Conservation (phyloP, 2,113 vertebrate species). For the Hiodon tergisus region DNA sequence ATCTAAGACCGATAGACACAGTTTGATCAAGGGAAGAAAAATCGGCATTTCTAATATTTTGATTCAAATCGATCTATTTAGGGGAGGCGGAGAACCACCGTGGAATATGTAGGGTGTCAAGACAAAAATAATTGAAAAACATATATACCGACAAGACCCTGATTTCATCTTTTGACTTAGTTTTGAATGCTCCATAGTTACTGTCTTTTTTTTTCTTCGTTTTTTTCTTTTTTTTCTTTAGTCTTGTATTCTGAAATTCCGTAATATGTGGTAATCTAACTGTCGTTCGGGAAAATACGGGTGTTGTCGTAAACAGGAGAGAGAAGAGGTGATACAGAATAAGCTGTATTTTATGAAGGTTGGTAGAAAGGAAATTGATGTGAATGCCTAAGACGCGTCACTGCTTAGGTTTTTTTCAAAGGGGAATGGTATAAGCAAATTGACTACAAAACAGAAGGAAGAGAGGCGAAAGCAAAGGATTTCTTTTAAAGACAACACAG, state of each 20-base stretch:
- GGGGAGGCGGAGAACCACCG: slow-evolving; percentile 2
- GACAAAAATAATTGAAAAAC: slow-evolving; percentile 6
- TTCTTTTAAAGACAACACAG: slow-evolving; percentile 20
- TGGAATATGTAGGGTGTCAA: slow-evolving; percentile 18
- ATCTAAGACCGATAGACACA: neutral
- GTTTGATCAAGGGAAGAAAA: neutral
- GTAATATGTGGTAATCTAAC: slow-evolving; percentile 35
- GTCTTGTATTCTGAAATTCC: slow-evolving; percentile 13
- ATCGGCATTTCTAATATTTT: slow-evolving; percentile 12
- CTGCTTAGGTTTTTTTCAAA: slow-evolving; percentile 4
- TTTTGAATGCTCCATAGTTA: slow-evolving; percentile 30
- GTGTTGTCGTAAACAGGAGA: slow-evolving; percentile 23
- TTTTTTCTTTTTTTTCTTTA: slow-evolving; percentile 15
- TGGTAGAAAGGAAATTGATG: slow-evolving; percentile 23
- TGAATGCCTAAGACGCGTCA: slow-evolving; percentile 19
- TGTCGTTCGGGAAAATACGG: slow-evolving; percentile 33
- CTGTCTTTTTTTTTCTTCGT: slow-evolving; percentile 10
- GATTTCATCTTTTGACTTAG: slow-evolving; percentile 20
- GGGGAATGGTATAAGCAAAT: slow-evolving; percentile 24
- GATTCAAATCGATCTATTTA: neutral
- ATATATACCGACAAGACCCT: slow-evolving; percentile 11
- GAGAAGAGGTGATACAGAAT: slow-evolving; percentile 11
- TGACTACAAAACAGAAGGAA: slow-evolving; percentile 28
- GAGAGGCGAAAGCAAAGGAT: slow-evolving; percentile 31
- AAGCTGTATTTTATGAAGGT: slow-evolving; percentile 13